Percentiles rank a stretch among this genome's conserved stretches.
Evolutionary conservation across 1,140 invertebrate genomes (phyloP).

Genomic region (Eufriesea mexicana): DNA sequence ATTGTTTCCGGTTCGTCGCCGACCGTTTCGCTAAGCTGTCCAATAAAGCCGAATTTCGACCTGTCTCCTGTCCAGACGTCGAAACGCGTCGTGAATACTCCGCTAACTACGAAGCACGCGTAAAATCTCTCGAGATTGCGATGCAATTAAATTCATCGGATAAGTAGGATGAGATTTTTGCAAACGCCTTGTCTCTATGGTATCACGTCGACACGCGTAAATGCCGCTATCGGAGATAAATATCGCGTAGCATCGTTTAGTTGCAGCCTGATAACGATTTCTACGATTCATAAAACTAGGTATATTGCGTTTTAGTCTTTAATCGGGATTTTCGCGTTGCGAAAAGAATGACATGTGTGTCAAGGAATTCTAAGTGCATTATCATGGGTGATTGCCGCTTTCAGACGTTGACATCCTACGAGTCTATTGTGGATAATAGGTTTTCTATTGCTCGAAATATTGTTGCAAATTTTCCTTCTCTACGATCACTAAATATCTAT

Average conservation of each 20-base stretch:
- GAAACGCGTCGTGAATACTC: neutral
- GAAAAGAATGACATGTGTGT: neutral
- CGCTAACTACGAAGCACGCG: neutral
- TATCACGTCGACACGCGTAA: neutral
- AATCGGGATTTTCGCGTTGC: neutral
- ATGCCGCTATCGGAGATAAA: constrained; percentile 1
- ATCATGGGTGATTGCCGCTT: no score
- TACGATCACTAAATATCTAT: no score
- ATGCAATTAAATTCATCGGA: neutral
- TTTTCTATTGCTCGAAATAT: no score
- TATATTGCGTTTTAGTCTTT: neutral
- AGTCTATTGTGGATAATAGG: no score
- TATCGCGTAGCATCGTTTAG: neutral
- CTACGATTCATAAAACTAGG: neutral
- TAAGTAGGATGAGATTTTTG: neutral
- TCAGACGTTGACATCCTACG: no score
- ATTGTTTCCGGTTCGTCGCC: constrained; percentile 11
- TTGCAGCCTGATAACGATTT: constrained; percentile 16
- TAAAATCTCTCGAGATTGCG: neutral
- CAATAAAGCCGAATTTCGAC: constrained; percentile 46
- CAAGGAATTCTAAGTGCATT: neutral
- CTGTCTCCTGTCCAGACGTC: neutral
- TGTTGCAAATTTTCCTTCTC: no score
- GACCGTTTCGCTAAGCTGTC: constrained; percentile 35
- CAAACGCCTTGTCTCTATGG: neutral